Evolutionary conservation across 2,113 vertebrate species (phyloP).

Genomic region (Grantiella picta): DNA sequence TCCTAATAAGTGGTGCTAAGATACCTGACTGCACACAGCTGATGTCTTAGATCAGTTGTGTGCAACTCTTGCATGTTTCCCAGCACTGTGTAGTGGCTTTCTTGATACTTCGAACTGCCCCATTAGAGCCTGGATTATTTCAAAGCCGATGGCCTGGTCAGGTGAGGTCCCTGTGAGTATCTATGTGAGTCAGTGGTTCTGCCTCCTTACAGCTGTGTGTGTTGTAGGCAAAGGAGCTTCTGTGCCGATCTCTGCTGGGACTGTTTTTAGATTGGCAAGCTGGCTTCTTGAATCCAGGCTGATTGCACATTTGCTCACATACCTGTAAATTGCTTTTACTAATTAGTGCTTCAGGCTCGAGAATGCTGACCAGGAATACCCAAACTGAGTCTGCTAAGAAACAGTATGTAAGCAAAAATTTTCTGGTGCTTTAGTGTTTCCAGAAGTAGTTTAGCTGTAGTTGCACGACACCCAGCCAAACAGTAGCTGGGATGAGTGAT

Average conservation of each 20-base stretch:
- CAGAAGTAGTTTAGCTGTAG: not conserved
- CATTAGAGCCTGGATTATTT: not conserved
- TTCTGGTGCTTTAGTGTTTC: not conserved
- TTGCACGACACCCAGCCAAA: not conserved
- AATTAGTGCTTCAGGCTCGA: not conserved
- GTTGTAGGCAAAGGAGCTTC: not conserved
- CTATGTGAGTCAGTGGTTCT: not conserved
- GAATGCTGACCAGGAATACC: not conserved
- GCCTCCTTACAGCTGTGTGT: not conserved
- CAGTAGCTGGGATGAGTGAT: not conserved
- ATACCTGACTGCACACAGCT: not conserved
- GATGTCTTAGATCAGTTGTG: not conserved
- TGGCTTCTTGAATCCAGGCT: not conserved
- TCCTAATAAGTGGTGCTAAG: not conserved
- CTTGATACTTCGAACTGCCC: not conserved
- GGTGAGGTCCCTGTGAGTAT: not conserved
- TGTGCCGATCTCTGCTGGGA: not conserved
- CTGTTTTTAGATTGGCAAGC: not conserved
- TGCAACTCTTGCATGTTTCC: not conserved
- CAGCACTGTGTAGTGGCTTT: not conserved
- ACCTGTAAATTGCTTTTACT: not conserved
- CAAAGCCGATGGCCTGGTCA: not conserved
- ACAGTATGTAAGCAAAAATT: not conserved
- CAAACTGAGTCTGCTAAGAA: not conserved
- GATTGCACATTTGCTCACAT: accelerated